These are phyloP conservation scores for Eulemur rufifrons DNA, from an alignment of 2,113 vertebrate genomes.

Conservation along the genomic window DNA sequence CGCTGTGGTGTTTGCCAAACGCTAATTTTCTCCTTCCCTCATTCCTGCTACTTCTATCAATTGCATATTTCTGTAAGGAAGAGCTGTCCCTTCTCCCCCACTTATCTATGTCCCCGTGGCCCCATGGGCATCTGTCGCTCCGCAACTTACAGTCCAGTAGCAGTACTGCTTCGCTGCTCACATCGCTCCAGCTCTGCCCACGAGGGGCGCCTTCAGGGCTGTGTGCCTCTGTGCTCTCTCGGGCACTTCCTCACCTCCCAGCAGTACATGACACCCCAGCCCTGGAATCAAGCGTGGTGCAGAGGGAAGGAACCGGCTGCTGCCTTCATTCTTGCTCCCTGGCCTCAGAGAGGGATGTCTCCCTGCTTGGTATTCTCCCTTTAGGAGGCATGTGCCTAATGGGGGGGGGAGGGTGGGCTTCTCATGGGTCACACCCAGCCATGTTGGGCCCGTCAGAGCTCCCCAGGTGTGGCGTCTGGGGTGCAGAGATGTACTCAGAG, in stretches of 20 bases:
- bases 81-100: no score
- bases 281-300: background rate
- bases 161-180: background rate
- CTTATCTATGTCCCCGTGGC: background rate
- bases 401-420: background rate
- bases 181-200: background rate
- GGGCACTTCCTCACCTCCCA: background rate
- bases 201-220: background rate
- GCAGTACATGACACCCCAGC: no score
- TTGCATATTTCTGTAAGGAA: background rate
- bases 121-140: background rate
- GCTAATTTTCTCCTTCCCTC: background rate
- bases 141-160: background rate
- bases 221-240: background rate
- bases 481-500: accelerated
- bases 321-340: no score
- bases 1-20: background rate
- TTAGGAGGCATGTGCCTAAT: background rate
- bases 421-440: background rate
- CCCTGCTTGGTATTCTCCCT: accelerated
- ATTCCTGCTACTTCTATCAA: background rate
- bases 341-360: background rate
- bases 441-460: accelerated
- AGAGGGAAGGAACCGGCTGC: background rate
- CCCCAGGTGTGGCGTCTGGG: accelerated